Conservation (phyloP, 2,113 vertebrate species). For the Thunnus maccoyii region DNA sequence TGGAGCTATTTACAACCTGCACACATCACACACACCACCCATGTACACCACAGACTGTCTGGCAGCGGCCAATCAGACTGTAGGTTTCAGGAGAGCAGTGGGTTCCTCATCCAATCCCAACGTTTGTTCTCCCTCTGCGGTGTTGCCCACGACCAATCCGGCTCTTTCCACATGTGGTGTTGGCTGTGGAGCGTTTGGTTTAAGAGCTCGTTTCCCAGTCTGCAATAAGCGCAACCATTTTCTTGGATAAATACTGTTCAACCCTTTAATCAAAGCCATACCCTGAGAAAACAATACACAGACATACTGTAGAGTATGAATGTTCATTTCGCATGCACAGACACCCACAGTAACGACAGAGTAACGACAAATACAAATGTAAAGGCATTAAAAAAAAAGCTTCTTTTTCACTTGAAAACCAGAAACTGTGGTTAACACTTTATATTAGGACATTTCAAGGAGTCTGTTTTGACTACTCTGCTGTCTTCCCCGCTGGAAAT, state of each 20-base stretch:
- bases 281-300: constrained; percentile 46
- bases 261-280: constrained; percentile 72
- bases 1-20: constrained; percentile 74
- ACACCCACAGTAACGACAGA: constrained; percentile 21
- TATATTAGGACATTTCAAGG: neutral
- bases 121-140: constrained; percentile 21
- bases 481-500: neutral
- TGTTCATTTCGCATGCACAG: neutral
- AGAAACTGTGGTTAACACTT: neutral
- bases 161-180: constrained; percentile 67
- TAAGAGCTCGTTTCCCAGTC: constrained; percentile 78
- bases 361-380: neutral
- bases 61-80: constrained; percentile 62
- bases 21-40: constrained; percentile 76
- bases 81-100: constrained; percentile 25
- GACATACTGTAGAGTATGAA: constrained; percentile 1
- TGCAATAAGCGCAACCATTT: constrained; percentile 70
- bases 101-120: constrained; percentile 54
- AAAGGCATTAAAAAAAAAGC: neutral
- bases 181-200: constrained; percentile 65
- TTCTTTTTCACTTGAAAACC: neutral
- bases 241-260: constrained; percentile 71
- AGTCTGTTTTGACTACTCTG: neutral
- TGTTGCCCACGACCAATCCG: constrained; percentile 45
- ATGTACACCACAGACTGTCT: constrained; percentile 36